Evolutionary conservation across 2,113 vertebrate genomes (phyloP).

Genomic region (Zosterops pallidus): DNA sequence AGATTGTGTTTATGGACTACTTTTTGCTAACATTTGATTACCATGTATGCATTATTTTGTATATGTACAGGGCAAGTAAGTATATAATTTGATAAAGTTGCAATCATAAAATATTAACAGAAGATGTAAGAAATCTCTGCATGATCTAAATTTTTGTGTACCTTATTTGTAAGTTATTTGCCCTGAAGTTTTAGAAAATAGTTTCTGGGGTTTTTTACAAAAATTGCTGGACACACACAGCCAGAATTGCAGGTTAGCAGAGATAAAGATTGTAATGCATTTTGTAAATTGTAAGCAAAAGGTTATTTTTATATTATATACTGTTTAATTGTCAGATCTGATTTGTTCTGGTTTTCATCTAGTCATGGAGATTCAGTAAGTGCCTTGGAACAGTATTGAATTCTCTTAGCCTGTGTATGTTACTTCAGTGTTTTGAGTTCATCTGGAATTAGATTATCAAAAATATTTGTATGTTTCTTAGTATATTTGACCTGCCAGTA

Average conservation of each 20-base stretch:
- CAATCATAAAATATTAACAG: slow-evolving; percentile 94
- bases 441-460: slow-evolving; percentile 73
- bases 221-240: slow-evolving; percentile 80
- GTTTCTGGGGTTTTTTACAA: slow-evolving; percentile 83
- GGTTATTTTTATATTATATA: slow-evolving; percentile 98
- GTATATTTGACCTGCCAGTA: slow-evolving; percentile 86
- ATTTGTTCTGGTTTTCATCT: slow-evolving; percentile 78
- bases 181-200: slow-evolving; percentile 87
- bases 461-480: slow-evolving; percentile 78
- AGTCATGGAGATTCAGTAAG: slow-evolving; percentile 86
- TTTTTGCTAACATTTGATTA: slow-evolving; percentile 84
- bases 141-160: slow-evolving; percentile 88
- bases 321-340: slow-evolving; percentile 82
- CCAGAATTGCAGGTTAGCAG: slow-evolving; percentile 81
- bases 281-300: slow-evolving; percentile 99
- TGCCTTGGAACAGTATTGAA: slow-evolving; percentile 91
- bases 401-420: slow-evolving; percentile 78
- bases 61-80: slow-evolving; percentile 92
- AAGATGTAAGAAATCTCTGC: slow-evolving; percentile 98
- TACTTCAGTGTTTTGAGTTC: slow-evolving; percentile 74
- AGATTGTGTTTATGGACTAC: slow-evolving; percentile 86
- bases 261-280: slow-evolving; percentile 93
- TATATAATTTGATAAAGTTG: slow-evolving; percentile 92
- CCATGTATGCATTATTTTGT: slow-evolving; percentile 90
- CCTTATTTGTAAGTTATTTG: slow-evolving; percentile 95